A percentile compares a stretch with the other conserved stretches of the same genome.
These are phyloP conservation scores for Ormyrus thymus DNA, from an alignment of 2,888 invertebrate genomes.

Conservation along the genomic window DNA sequence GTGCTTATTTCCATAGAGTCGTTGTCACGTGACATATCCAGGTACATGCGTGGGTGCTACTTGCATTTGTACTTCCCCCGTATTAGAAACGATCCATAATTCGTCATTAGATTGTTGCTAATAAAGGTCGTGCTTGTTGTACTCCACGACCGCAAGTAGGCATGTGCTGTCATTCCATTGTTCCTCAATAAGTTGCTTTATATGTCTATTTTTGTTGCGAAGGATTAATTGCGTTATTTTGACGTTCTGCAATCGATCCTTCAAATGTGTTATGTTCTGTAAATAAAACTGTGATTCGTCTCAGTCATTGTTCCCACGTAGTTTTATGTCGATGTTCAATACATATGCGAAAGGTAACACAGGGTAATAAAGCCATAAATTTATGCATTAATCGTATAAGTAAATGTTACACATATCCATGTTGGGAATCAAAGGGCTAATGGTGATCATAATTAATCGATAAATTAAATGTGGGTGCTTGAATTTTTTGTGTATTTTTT, in stretches of 20 bases:
- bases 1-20: neutral
- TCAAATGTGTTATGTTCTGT: constrained; percentile 39
- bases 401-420: constrained; percentile 17
- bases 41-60: constrained; percentile 23
- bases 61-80: constrained; percentile 12
- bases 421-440: constrained; percentile 45
- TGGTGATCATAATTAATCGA: constrained; percentile 46
- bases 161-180: constrained; percentile 24
- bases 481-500: constrained; percentile 46
- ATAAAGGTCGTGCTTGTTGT: neutral
- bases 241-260: constrained; percentile 19
- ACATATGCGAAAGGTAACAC: constrained; percentile 33
- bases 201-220: neutral
- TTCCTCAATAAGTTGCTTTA: constrained; percentile 15
- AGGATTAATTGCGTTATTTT: constrained; percentile 3
- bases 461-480: constrained; percentile 40
- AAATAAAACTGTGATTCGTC: constrained; percentile 40
- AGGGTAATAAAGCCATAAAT: constrained; percentile 33
- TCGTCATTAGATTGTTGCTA: neutral
- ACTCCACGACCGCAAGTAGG: neutral
- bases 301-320: constrained; percentile 23
- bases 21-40: constrained; percentile 14
- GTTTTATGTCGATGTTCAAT: constrained; percentile 9
- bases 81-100: constrained; percentile 15
- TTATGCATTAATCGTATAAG: constrained; percentile 3